Percentiles rank a stretch among this genome's conserved stretches.
phyloP scores from a whole-genome alignment of 2,113 vertebrate genomes.

The Strix uralensis region DNA sequence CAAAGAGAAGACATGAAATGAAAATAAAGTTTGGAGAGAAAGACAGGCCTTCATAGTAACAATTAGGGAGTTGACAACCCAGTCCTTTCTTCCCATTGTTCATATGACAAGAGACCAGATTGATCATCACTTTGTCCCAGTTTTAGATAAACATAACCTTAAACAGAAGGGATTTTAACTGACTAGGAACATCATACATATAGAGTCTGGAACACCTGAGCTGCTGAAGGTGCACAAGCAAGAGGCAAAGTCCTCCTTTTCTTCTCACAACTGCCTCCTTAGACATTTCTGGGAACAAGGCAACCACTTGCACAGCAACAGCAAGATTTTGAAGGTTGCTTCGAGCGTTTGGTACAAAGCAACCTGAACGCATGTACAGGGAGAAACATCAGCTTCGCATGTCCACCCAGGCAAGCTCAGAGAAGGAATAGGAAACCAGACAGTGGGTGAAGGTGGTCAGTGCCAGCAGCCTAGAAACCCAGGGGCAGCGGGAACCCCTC shows the following conservation, averaged over 20 bases:
- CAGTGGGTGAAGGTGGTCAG: rapidly evolving
- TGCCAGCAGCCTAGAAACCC: background rate
- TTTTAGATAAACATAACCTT: background rate
- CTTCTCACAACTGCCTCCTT: background rate
- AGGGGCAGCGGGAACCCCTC: background rate
- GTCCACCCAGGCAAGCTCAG: rapidly evolving
- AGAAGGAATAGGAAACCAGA: rapidly evolving
- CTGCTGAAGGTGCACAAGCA: background rate
- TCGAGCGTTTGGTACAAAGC: background rate
- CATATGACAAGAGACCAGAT: background rate
- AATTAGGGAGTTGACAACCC: background rate
- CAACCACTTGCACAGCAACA: background rate
- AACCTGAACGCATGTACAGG: background rate
- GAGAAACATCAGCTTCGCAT: background rate
- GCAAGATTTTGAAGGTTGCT: background rate
- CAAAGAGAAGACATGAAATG: background rate
- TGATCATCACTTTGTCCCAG: background rate
- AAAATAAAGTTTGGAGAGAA: background rate
- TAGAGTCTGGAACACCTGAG: rapidly evolving
- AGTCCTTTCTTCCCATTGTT: background rate
- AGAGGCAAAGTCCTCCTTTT: background rate
- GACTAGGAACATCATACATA: background rate
- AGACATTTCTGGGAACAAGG: background rate
- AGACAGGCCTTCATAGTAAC: background rate
- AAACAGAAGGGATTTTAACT: background rate